phyloP scores from a whole-genome alignment of 2,888 invertebrate genomes.

The Eupithecia subumbrata region DNA sequence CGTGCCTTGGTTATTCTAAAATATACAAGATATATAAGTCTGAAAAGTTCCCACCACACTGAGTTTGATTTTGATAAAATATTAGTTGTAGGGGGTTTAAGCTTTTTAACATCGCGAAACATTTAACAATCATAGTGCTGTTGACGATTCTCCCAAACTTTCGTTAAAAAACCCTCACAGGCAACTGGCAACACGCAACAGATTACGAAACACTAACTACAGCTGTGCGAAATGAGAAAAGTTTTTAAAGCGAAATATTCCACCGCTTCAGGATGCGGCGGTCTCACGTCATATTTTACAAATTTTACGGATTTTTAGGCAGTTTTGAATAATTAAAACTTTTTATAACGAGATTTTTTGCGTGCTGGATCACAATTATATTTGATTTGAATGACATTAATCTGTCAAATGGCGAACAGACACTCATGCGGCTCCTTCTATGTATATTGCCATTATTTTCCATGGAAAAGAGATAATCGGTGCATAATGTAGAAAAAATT shows the following conservation, averaged over 20 bases:
- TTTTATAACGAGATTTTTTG: slow-evolving; percentile 26
- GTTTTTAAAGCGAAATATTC: slow-evolving; percentile 69
- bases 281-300: slow-evolving; percentile 20
- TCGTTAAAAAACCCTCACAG: slow-evolving; percentile 5
- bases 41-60: not conserved
- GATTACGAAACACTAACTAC: slow-evolving; percentile 26
- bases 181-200: slow-evolving; percentile 21
- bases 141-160: slow-evolving; percentile 2
- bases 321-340: slow-evolving; percentile 16
- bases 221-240: slow-evolving; percentile 70
- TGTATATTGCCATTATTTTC: not conserved
- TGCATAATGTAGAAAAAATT: not conserved
- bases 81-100: not conserved
- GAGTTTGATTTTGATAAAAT: not conserved
- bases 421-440: not conserved
- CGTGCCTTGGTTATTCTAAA: not conserved
- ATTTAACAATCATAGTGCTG: not conserved
- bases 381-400: not conserved
- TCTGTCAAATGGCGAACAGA: not conserved
- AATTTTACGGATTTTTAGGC: slow-evolving; percentile 15
- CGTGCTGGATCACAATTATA: not conserved
- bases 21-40: not conserved
- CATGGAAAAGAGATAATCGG: not conserved
- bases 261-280: slow-evolving; percentile 31
- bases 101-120: not conserved